Evolutionary conservation across 1,140 invertebrate species (phyloP).

Genomic region (Aphelinus atriplicis): DNA sequence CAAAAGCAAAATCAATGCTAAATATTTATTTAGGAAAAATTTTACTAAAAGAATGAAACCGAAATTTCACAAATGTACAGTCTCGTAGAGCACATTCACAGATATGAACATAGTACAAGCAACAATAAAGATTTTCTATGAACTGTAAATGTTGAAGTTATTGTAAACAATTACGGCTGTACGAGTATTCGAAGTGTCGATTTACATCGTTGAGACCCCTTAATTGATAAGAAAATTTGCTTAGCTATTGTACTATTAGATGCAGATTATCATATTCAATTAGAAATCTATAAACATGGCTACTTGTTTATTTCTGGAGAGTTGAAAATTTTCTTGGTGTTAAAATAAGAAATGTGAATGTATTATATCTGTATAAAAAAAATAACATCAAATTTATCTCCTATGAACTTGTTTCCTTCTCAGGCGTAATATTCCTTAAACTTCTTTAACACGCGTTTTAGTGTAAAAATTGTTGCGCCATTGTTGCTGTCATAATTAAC

Average conservation of each 20-base stretch:
- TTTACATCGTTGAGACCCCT: slow-evolving; percentile 37
- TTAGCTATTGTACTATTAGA: slow-evolving; percentile 39
- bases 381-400: slow-evolving; percentile 19
- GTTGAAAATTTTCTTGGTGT: slow-evolving; percentile 35
- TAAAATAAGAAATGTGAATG: slow-evolving; percentile 42
- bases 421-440: slow-evolving; percentile 19
- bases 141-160: slow-evolving; percentile 39
- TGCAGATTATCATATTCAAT: slow-evolving; percentile 9
- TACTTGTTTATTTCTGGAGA: slow-evolving; percentile 44
- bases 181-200: slow-evolving; percentile 39
- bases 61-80: slow-evolving; percentile 39
- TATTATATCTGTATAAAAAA: slow-evolving; percentile 52
- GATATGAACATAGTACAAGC: not conserved
- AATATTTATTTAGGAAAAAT: slow-evolving; percentile 14
- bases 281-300: slow-evolving; percentile 41
- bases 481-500: slow-evolving; percentile 21
- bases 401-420: slow-evolving; percentile 28
- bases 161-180: slow-evolving; percentile 43
- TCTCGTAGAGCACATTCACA: slow-evolving; percentile 11
- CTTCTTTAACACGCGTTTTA: slow-evolving; percentile 37
- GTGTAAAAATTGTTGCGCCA: slow-evolving; percentile 31
- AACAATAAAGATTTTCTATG: slow-evolving; percentile 36
- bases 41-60: slow-evolving; percentile 18
- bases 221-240: slow-evolving; percentile 13
- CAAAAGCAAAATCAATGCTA: slow-evolving; percentile 49